Evolutionary conservation across 2,888 invertebrate genomes (phyloP).

Genomic region (Falcaria lacertinaria): DNA sequence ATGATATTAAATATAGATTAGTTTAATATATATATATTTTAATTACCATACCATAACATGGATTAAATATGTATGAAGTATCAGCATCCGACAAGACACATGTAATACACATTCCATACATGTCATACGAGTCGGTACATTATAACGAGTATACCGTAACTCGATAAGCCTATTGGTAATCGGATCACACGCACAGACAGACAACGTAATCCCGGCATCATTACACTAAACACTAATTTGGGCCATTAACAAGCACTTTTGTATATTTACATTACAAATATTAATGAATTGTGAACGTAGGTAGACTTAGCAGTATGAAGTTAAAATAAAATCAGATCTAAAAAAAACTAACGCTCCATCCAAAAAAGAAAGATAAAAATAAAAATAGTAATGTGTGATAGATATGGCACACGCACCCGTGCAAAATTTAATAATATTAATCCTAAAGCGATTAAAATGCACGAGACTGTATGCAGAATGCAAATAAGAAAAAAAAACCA

Average conservation of each 20-base stretch:
- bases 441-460: not conserved
- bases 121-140: conserved; percentile 13
- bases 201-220: conserved; percentile 14
- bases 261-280: no score
- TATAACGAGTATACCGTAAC: conserved; percentile 36
- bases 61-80: no score
- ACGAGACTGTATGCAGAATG: not conserved
- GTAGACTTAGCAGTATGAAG: no score
- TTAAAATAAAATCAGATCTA: no score
- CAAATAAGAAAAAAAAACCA: not conserved
- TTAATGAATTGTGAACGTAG: no score
- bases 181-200: conserved; percentile 17
- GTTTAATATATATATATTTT: no score
- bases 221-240: conserved; percentile 11
- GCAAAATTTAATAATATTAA: not conserved
- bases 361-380: no score
- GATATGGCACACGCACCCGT: no score
- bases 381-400: no score
- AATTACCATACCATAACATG: no score
- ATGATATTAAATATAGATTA: no score
- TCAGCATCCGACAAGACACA: conserved; percentile 1
- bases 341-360: no score
- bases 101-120: conserved; percentile 1
- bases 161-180: conserved; percentile 44
- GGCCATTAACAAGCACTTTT: conserved; percentile 10